Conservation (phyloP, 2,113 vertebrate species). For the Cettia cetti region DNA sequence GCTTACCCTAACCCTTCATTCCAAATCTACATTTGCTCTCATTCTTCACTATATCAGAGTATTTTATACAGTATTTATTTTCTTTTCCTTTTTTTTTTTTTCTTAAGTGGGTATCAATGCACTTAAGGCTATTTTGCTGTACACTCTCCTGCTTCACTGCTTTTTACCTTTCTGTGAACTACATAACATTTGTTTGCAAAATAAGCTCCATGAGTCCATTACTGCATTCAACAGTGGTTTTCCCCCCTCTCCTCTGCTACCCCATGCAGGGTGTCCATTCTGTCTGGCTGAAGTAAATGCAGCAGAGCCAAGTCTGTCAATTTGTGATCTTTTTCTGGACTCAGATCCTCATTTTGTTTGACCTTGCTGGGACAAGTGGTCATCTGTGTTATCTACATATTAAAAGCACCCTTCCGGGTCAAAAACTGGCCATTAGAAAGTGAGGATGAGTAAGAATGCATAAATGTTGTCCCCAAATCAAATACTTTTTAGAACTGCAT, state of each 20-base stretch:
- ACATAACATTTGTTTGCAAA: background rate
- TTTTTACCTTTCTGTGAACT: background rate
- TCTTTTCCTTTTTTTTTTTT: background rate
- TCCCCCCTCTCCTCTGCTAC: background rate
- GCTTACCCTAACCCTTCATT: background rate
- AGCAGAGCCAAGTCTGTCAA: background rate
- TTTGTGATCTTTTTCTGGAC: no score
- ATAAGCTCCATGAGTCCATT: background rate
- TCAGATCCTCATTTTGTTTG: background rate
- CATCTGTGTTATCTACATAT: background rate
- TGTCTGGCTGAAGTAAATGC: background rate
- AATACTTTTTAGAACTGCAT: conserved; percentile 30
- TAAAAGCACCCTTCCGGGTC: background rate
- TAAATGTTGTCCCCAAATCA: conserved; percentile 6
- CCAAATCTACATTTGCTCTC: background rate
- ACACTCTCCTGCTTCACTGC: background rate
- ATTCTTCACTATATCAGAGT: background rate
- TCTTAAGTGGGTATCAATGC: background rate
- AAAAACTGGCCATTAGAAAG: background rate
- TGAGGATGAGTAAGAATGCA: background rate
- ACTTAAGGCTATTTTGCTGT: background rate
- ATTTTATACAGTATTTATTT: conserved; percentile 32
- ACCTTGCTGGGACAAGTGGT: background rate
- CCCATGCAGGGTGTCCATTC: background rate
- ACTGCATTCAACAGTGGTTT: background rate